Percentiles rank a stretch among this genome's conserved stretches.
phyloP scores from a whole-genome alignment of 2,113 vertebrate genomes.

The Rattus norvegicus region DNA sequence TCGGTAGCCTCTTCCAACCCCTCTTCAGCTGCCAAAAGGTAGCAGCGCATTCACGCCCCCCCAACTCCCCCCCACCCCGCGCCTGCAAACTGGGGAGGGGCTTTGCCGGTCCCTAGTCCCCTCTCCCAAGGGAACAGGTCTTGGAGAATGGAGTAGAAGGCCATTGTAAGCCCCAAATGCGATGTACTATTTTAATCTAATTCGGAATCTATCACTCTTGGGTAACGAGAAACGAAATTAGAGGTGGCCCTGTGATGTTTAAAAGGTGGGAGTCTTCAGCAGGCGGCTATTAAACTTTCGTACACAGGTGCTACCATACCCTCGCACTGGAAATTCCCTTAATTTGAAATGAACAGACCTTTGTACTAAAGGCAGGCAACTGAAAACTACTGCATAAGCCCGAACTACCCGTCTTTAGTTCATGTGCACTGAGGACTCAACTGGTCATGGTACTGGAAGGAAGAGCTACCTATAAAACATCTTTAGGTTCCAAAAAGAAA shows the following conservation, averaged over 20 bases:
- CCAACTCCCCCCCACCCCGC: neutral
- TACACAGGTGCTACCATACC: neutral
- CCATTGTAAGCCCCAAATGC: neutral
- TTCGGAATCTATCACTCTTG: neutral
- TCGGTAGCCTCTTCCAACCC: neutral
- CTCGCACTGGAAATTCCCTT: neutral
- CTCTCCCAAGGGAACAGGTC: neutral
- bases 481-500: neutral
- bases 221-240: neutral
- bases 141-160: neutral
- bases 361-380: neutral
- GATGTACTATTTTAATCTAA: neutral
- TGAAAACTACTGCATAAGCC: neutral
- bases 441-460: neutral
- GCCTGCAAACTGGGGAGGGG: neutral
- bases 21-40: constrained; percentile 49
- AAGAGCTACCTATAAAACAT: neutral
- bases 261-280: neutral
- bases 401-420: neutral
- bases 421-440: neutral
- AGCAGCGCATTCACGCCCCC: constrained; percentile 57
- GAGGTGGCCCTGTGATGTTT: neutral
- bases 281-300: neutral
- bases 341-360: neutral
- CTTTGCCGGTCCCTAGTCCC: neutral